Evolutionary conservation across 2,888 invertebrate genomes (phyloP).

Genomic region (Pandemis corylana): DNA sequence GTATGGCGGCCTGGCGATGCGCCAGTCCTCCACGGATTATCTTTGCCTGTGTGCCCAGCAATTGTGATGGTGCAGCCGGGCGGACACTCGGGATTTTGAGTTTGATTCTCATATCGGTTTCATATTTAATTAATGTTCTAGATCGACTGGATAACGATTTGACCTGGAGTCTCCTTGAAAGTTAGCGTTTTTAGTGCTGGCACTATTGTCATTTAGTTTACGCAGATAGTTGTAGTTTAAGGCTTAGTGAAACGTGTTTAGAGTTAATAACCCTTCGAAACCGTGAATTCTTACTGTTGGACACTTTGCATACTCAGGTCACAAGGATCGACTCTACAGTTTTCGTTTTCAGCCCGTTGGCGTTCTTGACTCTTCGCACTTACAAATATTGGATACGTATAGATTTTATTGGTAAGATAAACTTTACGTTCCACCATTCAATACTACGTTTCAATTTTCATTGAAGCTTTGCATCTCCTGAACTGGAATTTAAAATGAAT

Average conservation of each 20-base stretch:
- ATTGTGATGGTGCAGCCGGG: constrained; percentile 75
- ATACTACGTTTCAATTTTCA: constrained; percentile 9
- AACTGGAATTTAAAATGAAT: neutral
- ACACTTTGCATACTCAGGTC: neutral
- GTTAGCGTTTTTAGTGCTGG: neutral
- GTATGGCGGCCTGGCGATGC: constrained; percentile 76
- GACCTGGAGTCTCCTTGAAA: neutral
- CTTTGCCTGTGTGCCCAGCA: constrained; percentile 72
- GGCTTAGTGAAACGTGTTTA: neutral
- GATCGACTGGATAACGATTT: constrained; percentile 7
- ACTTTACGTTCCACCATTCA: constrained; percentile 9
- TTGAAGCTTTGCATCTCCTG: neutral
- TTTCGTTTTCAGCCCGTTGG: neutral
- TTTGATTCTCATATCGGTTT: constrained; percentile 62
- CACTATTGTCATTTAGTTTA: neutral
- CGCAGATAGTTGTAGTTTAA: neutral
- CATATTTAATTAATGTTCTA: constrained; percentile 58
- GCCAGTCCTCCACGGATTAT: constrained; percentile 77
- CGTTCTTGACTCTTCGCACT: neutral
- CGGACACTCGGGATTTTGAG: constrained; percentile 57
- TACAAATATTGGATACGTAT: neutral
- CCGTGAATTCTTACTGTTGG: neutral
- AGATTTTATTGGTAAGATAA: constrained; percentile 21
- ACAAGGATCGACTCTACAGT: neutral
- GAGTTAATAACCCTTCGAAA: neutral